Conservation (phyloP, 2,797 vertebrate species). For the Sebastes cheni region DNA sequence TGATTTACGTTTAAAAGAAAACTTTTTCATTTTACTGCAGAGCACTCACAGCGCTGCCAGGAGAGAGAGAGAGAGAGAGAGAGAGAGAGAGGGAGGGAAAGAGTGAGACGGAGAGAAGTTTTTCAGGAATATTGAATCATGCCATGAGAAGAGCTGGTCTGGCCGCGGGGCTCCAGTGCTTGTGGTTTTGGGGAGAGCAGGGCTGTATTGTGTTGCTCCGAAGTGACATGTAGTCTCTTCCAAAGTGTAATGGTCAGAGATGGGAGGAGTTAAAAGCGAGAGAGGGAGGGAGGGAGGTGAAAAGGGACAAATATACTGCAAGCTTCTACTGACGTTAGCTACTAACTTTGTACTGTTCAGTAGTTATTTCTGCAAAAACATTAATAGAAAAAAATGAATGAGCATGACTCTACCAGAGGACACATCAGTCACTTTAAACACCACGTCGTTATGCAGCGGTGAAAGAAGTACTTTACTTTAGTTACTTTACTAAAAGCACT, state of each 20-base stretch:
- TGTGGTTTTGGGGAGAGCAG: slow-evolving; percentile 60
- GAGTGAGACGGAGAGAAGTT: slow-evolving; percentile 1
- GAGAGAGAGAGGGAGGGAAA: neutral
- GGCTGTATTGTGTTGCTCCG: slow-evolving; percentile 51
- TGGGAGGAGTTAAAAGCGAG: neutral
- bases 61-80: neutral
- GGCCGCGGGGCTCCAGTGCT: slow-evolving; percentile 18
- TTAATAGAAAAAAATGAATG: neutral
- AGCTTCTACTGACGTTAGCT: neutral
- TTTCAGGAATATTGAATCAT: slow-evolving; percentile 70
- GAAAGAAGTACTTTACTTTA: no score
- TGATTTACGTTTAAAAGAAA: slow-evolving; percentile 78
- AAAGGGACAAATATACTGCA: slow-evolving; percentile 8
- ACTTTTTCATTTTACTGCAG: slow-evolving; percentile 70
- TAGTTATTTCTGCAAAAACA: no score
- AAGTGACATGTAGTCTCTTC: slow-evolving; percentile 35
- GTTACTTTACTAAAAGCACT: neutral
- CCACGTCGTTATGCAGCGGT: neutral
- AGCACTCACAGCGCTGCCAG: slow-evolving; percentile 61
- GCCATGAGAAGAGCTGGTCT: slow-evolving; percentile 45
- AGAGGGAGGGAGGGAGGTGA: neutral
- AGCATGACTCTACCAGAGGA: neutral
- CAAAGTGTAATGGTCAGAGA: slow-evolving; percentile 19
- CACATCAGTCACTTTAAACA: neutral
- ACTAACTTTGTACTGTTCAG: neutral